These are phyloP conservation scores for Rhinoraja longicauda DNA, from an alignment of 2,797 vertebrate species.

Conservation along the genomic window DNA sequence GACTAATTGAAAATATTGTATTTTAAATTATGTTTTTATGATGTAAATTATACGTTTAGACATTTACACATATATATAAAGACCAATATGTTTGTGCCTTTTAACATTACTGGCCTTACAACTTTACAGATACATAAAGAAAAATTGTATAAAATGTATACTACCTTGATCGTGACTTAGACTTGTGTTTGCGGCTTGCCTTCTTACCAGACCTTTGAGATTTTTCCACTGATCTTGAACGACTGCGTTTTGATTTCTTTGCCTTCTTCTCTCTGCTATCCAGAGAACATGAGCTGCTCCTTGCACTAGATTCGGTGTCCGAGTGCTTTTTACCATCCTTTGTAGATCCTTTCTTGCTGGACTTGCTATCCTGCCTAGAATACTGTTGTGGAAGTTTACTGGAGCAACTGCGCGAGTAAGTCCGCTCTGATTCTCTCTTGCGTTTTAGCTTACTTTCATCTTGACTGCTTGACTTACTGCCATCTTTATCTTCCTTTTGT, in stretches of 20 bases:
- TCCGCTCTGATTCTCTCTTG: constrained; percentile 71
- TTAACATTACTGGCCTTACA: constrained; percentile 28
- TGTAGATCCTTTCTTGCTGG: constrained; percentile 70
- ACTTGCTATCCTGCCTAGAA: constrained; percentile 70
- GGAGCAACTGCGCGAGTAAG: constrained; percentile 70
- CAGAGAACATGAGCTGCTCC: constrained; percentile 82
- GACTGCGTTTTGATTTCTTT: constrained; percentile 97
- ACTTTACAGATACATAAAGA: constrained; percentile 28
- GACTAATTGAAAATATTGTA: not conserved
- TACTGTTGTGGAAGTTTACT: constrained; percentile 77
- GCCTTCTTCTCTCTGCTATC: constrained; percentile 94
- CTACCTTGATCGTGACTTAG: constrained; percentile 99
- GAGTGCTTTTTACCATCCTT: constrained; percentile 84
- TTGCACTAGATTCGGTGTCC: constrained; percentile 83
- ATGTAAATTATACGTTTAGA: too few species aligned
- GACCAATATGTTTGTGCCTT: constrained; percentile 18
- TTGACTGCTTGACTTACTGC: constrained; percentile 61
- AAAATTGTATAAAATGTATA: constrained; percentile 75
- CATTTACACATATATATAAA: not conserved
- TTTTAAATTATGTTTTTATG: not conserved
- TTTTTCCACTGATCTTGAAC: constrained; percentile 93
- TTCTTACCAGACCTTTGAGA: constrained; percentile 99
- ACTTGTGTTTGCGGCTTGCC: constrained; percentile 99
- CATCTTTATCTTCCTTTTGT: constrained; percentile 71
- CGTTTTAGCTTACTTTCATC: constrained; percentile 72